Evolutionary conservation across 1,140 invertebrate genomes (phyloP), one percentile per base, ranked within the genome.

Genomic region (Drosophila saltans): DNA sequence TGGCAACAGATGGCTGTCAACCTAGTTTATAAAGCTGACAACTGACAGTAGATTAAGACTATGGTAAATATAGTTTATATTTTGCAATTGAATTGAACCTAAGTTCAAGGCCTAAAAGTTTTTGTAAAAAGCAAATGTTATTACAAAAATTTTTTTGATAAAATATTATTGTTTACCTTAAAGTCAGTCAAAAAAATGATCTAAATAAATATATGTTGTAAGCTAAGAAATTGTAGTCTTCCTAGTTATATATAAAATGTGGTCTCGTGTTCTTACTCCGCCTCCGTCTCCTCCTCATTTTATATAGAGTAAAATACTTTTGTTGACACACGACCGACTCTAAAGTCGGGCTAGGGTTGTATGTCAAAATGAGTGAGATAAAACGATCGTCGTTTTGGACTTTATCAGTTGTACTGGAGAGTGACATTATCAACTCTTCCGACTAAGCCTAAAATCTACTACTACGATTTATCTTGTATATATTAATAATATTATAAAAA

Each of bases 391-490:
- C 78, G 69, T 41, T 55, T 33, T 61, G 30, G 61, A 77, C 74
- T 69, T 88, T 88, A 88, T 88, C 83, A 81, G 59, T 39, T 43
- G 30, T 67, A 57, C 64, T 62, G 40, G 6, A 36, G 28, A 89
- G 80, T 89, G 83, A 88, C 83, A 88, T 88, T 88, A 88, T 88
- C 84, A 89, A 77, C 75, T 74, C 26, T 56, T 52, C 21, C 45
- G 69, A 69, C 84, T 86, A 83, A 86, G 83, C 80, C 80, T 74
- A 88, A 86, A 80, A 86, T 71, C 80, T 74, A 84, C 80, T 74
- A 84, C 81, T 66, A 57, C 48, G 52, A 43, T 30, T 41, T 68
- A 80, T 52, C 45, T 52, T 28, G 36, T 67, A 75, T 81, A 79
- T 85, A 85, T 76, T 78, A 72, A 66, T 81, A 61, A 71, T 72